Conservation (phyloP, 2,113 vertebrate species). For the Donacobius atricapilla region DNA sequence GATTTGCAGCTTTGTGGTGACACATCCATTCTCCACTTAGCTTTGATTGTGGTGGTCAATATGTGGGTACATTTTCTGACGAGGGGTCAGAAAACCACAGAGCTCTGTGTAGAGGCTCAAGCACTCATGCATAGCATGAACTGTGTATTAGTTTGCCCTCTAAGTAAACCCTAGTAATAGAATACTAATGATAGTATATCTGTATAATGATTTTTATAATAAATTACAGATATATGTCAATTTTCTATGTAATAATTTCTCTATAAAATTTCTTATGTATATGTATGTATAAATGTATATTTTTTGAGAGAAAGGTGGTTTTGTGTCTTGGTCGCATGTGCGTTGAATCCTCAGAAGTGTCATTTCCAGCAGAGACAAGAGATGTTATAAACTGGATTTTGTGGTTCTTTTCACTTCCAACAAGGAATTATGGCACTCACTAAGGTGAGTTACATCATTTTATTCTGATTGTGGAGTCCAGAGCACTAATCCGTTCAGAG, state of each 20-base stretch:
- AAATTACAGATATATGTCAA: neutral
- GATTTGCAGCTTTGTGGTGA: neutral
- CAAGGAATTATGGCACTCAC: neutral
- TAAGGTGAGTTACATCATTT: neutral
- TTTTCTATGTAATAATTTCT: neutral
- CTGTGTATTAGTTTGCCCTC: accelerated
- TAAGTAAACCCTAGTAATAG: neutral
- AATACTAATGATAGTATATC: neutral
- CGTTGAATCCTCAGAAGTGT: neutral
- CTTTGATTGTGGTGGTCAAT: neutral
- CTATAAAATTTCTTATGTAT: too few relatives aligned
- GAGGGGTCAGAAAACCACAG: neutral
- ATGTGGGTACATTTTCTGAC: neutral
- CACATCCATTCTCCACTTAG: neutral
- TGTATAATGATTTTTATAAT: too few relatives aligned
- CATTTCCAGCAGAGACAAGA: neutral
- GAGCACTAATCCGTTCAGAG: neutral
- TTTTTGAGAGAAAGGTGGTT: neutral
- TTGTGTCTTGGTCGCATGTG: neutral
- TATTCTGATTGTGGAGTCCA: neutral
- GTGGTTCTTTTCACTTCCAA: neutral
- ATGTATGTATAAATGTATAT: accelerated
- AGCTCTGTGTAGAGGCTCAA: neutral
- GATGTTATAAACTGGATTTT: neutral
- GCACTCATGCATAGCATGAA: neutral